Base-by-base conservation (phyloP, 2,797 vertebrate genomes). In the Podarcis siculus region DNA sequence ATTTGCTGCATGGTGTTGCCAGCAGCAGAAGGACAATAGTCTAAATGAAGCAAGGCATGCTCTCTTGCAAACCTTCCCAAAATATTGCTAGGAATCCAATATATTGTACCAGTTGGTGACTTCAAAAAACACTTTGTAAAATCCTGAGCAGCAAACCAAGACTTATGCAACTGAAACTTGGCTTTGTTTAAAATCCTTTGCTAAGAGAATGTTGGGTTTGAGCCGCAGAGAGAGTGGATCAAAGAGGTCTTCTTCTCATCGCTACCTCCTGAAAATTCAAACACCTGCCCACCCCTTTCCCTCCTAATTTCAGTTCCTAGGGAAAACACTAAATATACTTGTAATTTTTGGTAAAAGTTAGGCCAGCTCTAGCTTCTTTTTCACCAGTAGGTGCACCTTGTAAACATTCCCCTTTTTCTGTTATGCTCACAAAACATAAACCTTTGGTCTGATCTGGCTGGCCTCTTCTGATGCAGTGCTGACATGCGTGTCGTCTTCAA, bases 1-100 rank as follows among this genome's bases (percentile, higher is more conserved):
- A 75, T 39, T 72, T 86, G 1, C 80, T 87, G 88, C 21, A 64
- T 64, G 83, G 61, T 86, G 77, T 75, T 87, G 42, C 45, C 87
- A 17, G 37, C 27, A 78, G 8, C 79, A 72, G 91, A 86, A 86
- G 67, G 45, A 71, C 82, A 0, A 55, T 3, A 10, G 21, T 69
- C 35, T 35, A 69, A 32, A 81, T 30, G 19, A 61, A 69, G 25
- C 58, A 17, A 39, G 37, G 49, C 3, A 15, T 15, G 89, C 23
- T 5, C 4, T 42, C 64, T 42, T 32, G 0, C 61, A 25, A 17
- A 6, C 9, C 7, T 2, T 80, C n/a, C 17, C 91, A 0, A 79
- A 0, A 77, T 27, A 83, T 83, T 82, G 25, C 82, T 32, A 72
- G 0, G 0, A 30, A 81, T 25, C 55, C 19, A 0, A n/a, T 23